These are phyloP conservation scores for Aspidapion aeneum DNA, from an alignment of 2,888 invertebrate species.

Conservation along the genomic window DNA sequence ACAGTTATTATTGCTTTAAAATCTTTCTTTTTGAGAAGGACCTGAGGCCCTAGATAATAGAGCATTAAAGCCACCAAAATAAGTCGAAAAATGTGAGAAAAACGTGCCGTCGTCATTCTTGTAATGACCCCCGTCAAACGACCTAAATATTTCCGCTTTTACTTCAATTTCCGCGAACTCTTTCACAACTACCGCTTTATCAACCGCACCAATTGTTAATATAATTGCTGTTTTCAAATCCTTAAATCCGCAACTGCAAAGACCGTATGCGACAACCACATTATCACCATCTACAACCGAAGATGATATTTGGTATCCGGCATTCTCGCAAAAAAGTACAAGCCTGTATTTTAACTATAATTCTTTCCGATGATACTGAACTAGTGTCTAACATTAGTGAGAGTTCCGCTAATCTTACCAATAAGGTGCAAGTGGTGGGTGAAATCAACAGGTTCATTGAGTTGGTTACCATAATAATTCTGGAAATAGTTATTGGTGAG, in stretches of 20 bases:
- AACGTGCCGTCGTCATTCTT: not conserved
- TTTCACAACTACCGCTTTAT: conserved; percentile 16
- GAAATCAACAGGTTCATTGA: conserved; percentile 35
- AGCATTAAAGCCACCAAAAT: not conserved
- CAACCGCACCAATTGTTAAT: conserved; percentile 20
- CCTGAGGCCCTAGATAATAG: not conserved
- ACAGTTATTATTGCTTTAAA: too few relatives aligned
- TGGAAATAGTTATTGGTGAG: conserved; percentile 62
- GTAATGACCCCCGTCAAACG: conserved; percentile 25
- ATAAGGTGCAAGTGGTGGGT: conserved; percentile 42
- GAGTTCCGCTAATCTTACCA: conserved; percentile 18
- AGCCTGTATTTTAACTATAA: conserved; percentile 30
- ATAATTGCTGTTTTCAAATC: conserved; percentile 21
- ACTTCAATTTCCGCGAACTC: conserved; percentile 28
- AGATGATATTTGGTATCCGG: conserved; percentile 38
- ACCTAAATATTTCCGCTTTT: conserved; percentile 11
- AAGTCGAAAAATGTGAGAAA: conserved; percentile 16
- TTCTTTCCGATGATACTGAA: conserved; percentile 19
- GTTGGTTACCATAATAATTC: conserved; percentile 59
- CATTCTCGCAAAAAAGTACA: conserved; percentile 35
- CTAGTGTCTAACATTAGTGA: conserved; percentile 22
- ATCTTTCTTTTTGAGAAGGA: too few relatives aligned
- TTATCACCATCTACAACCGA: conserved; percentile 23
- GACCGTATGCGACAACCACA: conserved; percentile 8
- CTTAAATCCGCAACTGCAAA: conserved; percentile 1